These are phyloP conservation scores for Hozukius guyotensis DNA, from an alignment of 2,797 vertebrate species.

Conservation along the genomic window DNA sequence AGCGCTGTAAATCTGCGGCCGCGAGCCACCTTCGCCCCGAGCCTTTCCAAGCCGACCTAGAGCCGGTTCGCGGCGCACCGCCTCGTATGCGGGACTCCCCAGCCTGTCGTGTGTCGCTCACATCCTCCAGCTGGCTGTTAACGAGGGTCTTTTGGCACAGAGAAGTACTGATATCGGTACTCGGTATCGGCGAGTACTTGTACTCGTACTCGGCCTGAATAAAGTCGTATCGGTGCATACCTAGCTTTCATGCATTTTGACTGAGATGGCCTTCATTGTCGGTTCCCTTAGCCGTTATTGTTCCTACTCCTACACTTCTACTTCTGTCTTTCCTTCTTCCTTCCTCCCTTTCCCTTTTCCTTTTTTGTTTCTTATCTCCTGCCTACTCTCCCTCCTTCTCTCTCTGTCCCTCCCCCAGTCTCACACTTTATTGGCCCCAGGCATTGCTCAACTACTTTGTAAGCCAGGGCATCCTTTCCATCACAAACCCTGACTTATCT, in stretches of 20 bases:
- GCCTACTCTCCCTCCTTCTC: neutral
- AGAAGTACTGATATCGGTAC: too few relatives aligned
- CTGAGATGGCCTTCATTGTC: conserved; percentile 2
- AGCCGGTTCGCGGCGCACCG: too few relatives aligned
- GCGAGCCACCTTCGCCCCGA: too few relatives aligned
- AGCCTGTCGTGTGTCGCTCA: too few relatives aligned
- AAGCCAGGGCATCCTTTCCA: conserved; percentile 38
- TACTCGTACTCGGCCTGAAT: too few relatives aligned
- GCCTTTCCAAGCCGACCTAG: too few relatives aligned
- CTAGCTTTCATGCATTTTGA: neutral
- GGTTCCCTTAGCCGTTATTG: neutral
- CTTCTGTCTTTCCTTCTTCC: neutral
- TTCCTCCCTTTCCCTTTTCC: neutral
- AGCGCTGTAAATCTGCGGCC: too few relatives aligned
- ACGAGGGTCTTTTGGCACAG: too few relatives aligned
- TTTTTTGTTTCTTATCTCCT: neutral
- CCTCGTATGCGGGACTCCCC: too few relatives aligned
- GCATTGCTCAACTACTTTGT: conserved; percentile 51
- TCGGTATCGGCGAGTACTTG: too few relatives aligned
- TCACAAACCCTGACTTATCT: conserved; percentile 33
- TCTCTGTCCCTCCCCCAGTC: conserved; percentile 17
- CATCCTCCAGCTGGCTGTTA: too few relatives aligned
- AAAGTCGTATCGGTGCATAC: too few relatives aligned
- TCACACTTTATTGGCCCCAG: conserved; percentile 32
- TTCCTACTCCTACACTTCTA: neutral